Base-by-base conservation (phyloP, 2,113 vertebrate genomes). In the Danionella cerebrum region DNA sequence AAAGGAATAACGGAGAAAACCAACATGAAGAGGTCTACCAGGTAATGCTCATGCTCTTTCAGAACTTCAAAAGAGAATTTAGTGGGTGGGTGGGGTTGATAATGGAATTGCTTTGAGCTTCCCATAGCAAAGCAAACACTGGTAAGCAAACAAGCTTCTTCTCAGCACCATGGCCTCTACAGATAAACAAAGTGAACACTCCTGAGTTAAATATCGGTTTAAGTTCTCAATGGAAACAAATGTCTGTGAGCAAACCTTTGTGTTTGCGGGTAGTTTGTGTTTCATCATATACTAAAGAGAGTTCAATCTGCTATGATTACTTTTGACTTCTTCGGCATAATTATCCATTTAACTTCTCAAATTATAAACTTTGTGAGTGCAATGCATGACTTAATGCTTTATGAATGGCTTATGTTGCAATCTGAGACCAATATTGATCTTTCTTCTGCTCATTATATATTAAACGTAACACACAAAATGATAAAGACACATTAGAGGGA, bases 11-110 rank as follows among this genome's bases (percentile, higher is more conserved):
- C 74, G 74, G 67, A n/a, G 50, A 72, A 74, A 6, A 3, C 67
- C 63, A 77, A 65, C 76, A 90, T 90, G 88, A 88, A 88, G 80
- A 86, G 22, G 69, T 84, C 87, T 0, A 14, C 67, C 72, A 88
- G 88, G 88, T 90, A 89, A 88, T n/a, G 2, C 0, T 3, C 9
- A 10, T 5, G 2, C 50, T 59, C 63, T 72, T 35, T 65, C 11
- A 27, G 10, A 1, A 16, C 35, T 58, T 24, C 48, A 6, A 57
- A 54, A 55, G 14, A 2, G 35, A 19, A 35, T 29, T 3, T 59
- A 60, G 57, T 67, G 11, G 24, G 42, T 27, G 2, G 52, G 12
- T 39, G 9, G 16, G 24, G 24, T 14, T 58, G 41, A 24, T 7
- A 8, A 60, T 19, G 4, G 5, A 44, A 12, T 18, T 42, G 18